Percentiles rank a stretch among this genome's conserved stretches.
These are phyloP conservation scores for Dolichotis patagonum DNA, from an alignment of 2,113 vertebrate species.

Conservation along the genomic window DNA sequence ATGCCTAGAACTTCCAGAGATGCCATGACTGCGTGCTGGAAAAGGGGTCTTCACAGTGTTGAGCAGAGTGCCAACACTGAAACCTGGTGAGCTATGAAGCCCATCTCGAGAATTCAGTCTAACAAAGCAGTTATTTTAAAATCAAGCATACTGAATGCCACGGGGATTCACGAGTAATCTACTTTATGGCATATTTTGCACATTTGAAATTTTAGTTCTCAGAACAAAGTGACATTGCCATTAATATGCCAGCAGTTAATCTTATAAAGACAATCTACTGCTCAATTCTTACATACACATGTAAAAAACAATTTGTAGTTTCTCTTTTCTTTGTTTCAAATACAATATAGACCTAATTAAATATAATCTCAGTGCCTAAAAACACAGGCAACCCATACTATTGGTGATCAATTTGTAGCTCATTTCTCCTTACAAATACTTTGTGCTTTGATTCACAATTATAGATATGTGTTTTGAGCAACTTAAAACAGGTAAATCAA, in stretches of 20 bases:
- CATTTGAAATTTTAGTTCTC: neutral
- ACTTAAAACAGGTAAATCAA: slow-evolving; percentile 17
- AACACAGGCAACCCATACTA: neutral
- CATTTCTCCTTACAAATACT: slow-evolving; percentile 22
- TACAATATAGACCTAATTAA: neutral
- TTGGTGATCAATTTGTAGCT: neutral
- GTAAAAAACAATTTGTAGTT: neutral
- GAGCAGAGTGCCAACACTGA: neutral
- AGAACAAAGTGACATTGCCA: neutral
- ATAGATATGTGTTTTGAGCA: neutral
- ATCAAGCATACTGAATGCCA: neutral
- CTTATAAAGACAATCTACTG: neutral
- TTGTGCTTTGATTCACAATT: slow-evolving; percentile 26
- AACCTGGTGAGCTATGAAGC: neutral
- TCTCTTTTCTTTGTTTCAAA: slow-evolving; percentile 22
- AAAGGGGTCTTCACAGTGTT: neutral
- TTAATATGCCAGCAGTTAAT: neutral
- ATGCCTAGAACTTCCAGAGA: neutral
- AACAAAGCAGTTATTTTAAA: neutral
- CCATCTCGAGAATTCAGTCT: neutral
- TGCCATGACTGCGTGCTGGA: neutral
- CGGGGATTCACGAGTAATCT: neutral
- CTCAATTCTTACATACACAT: neutral
- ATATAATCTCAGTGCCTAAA: neutral
- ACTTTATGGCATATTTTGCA: neutral